Conservation (phyloP, 2,888 invertebrate species). For the Eurytoma adleriae region DNA sequence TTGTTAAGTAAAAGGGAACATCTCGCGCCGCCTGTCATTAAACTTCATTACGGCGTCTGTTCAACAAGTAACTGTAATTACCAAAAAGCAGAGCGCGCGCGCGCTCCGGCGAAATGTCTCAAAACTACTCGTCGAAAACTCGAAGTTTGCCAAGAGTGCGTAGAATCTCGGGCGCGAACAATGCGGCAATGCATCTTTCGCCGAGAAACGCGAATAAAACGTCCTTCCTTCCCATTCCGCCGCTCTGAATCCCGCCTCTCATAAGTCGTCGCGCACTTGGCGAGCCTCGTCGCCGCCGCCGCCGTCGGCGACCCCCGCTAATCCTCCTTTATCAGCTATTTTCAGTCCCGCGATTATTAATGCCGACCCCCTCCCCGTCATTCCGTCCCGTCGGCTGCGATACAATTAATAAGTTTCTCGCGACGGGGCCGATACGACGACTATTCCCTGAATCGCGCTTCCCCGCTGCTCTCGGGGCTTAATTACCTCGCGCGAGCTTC, state of each 20-base stretch:
- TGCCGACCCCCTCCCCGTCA: neutral
- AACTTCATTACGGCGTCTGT: too few relatives aligned
- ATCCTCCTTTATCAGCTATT: conserved; percentile 51
- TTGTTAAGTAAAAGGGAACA: too few relatives aligned
- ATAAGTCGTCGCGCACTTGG: conserved; percentile 29
- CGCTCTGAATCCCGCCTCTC: conserved; percentile 33
- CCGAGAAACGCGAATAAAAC: conserved; percentile 19
- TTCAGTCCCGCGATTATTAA: conserved; percentile 31
- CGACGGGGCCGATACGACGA: neutral
- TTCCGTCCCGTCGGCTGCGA: neutral
- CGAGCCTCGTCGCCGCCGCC: conserved; percentile 1
- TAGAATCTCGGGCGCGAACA: conserved; percentile 3
- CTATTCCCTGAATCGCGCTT: neutral
- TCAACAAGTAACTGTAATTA: too few relatives aligned
- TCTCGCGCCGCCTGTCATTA: too few relatives aligned
- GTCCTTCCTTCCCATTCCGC: neutral
- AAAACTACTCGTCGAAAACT: neutral
- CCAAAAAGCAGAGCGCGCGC: neutral
- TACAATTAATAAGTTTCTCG: conserved; percentile 46
- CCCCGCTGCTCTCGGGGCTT: neutral
- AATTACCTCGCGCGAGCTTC: neutral
- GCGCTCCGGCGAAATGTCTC: neutral
- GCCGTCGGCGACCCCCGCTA: neutral
- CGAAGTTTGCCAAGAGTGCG: conserved; percentile 22
- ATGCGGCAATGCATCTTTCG: conserved; percentile 38